phyloP scores from a whole-genome alignment of 1,140 invertebrate species.

The Drosophila tropicalis region DNA sequence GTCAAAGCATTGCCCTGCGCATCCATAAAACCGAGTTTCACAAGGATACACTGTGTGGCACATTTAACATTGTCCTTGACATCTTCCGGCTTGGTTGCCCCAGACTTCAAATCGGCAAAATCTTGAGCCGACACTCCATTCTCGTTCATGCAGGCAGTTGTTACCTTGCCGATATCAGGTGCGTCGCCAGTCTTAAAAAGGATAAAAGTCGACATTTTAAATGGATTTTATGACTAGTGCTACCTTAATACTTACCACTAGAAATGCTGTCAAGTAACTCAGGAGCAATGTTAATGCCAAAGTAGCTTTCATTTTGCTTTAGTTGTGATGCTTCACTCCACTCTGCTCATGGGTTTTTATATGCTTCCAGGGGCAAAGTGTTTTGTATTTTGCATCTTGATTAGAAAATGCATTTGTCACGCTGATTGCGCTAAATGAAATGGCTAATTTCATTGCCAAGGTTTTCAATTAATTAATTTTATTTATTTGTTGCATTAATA shows the following conservation, averaged over 20 bases:
- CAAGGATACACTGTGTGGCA: constrained; percentile 52
- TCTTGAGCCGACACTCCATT: constrained; percentile 53
- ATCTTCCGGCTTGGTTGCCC: constrained; percentile 38
- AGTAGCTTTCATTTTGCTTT: constrained; percentile 52
- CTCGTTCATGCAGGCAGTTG: constrained; percentile 47
- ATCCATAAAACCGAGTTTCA: constrained; percentile 61
- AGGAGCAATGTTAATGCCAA: constrained; percentile 49
- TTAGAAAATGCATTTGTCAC: constrained; percentile 45
- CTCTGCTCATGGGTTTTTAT: constrained; percentile 50
- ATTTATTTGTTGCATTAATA: neutral
- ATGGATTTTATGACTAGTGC: neutral
- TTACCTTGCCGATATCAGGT: neutral
- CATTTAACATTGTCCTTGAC: constrained; percentile 66
- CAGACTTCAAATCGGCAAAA: constrained; percentile 38
- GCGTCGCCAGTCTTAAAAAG: constrained; percentile 1
- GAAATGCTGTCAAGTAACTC: constrained; percentile 37
- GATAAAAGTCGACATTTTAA: neutral
- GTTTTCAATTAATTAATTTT: constrained; percentile 2
- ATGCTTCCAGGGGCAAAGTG: constrained; percentile 27
- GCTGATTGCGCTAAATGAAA: constrained; percentile 20
- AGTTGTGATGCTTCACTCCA: constrained; percentile 13
- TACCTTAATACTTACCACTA: constrained; percentile 28
- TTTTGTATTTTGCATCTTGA: constrained; percentile 35
- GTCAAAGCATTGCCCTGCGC: constrained; percentile 36
- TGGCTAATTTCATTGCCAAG: constrained; percentile 36